Conservation (phyloP, 2,888 invertebrate species). For the Patella caerulea region DNA sequence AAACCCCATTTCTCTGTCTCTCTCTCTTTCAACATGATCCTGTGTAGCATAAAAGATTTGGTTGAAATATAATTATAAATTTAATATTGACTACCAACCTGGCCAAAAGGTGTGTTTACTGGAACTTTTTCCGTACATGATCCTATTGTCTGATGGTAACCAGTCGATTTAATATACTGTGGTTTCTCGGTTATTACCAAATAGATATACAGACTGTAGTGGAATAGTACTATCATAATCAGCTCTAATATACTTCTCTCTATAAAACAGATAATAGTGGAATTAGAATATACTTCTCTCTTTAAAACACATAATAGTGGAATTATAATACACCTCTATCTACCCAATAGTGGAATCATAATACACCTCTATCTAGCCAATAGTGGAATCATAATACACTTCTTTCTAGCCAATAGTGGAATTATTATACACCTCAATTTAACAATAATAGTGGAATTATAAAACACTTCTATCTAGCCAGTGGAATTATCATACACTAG, state of each 20-base stretch:
- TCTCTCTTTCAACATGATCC: too few relatives aligned
- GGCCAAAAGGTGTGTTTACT: slow-evolving; percentile 80
- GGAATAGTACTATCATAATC: slow-evolving; percentile 72
- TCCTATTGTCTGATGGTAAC: slow-evolving; percentile 83
- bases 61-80: neutral
- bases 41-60: too few relatives aligned
- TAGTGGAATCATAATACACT: too few relatives aligned
- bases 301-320: slow-evolving; percentile 11
- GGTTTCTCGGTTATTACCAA: slow-evolving; percentile 80
- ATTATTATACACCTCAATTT: too few relatives aligned
- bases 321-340: neutral
- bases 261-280: slow-evolving; percentile 13
- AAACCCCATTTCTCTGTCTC: too few relatives aligned
- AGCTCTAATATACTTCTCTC: slow-evolving; percentile 52
- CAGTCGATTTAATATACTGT: slow-evolving; percentile 79
- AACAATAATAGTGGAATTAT: too few relatives aligned
- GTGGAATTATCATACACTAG: too few relatives aligned
- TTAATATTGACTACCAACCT: slow-evolving; percentile 73
- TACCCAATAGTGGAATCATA: too few relatives aligned
- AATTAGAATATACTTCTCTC: slow-evolving; percentile 26
- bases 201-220: slow-evolving; percentile 78
- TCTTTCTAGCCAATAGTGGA: too few relatives aligned
- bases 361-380: too few relatives aligned
- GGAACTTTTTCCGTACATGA: slow-evolving; percentile 78
- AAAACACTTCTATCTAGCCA: too few relatives aligned